Evolutionary conservation across 2,888 invertebrate species (phyloP), one percentile per base, ranked within the genome.

Genomic region (Empis livida): DNA sequence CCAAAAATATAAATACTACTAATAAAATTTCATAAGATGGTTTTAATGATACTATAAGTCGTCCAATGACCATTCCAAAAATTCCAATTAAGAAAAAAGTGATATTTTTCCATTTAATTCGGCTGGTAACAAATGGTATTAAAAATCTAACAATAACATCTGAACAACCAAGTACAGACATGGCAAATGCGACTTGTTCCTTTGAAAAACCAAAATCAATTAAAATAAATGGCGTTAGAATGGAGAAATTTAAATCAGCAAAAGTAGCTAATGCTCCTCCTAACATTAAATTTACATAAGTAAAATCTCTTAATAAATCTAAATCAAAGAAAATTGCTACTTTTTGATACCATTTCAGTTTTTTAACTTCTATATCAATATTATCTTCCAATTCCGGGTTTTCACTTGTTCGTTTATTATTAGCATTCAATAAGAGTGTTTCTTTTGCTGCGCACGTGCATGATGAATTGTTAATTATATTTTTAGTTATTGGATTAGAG

Each of bases 201-300:
- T 54, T 50, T 9, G 63, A 64, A 56, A 77, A 73, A 1, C 77
- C 72, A 55, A 76, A 78, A 54, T 80, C 80, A 35, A 74, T 72
- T 6, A 81, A 64, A 53, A 81, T 78, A 54, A 80, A 80, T 1
- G 81, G 80, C 0, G 80, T 80, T 42, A 81, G 58, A 47, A 80
- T 71, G 1, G 80, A 78, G 60, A 81, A 81, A 60, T 82, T 81
- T 5, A 79, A 55, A 61, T 82, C 82, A 14, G 75, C 76, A 56
- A 80, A 80, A 57, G 75, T 77, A 0, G 79, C 79, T 23, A 80
- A 63, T 2, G 78, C 79, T 27, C 80, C 71, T 3, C 82, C 81
- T 46, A 81, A 56, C 77, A 80, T 78, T 30, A 81, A 65, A 56
- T 78, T 80, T 4, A 80, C 71, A 56, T 78, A 82, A n/a, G 76